Conservation (phyloP, 2,797 vertebrate genomes). For the Anguilla anguilla region DNA sequence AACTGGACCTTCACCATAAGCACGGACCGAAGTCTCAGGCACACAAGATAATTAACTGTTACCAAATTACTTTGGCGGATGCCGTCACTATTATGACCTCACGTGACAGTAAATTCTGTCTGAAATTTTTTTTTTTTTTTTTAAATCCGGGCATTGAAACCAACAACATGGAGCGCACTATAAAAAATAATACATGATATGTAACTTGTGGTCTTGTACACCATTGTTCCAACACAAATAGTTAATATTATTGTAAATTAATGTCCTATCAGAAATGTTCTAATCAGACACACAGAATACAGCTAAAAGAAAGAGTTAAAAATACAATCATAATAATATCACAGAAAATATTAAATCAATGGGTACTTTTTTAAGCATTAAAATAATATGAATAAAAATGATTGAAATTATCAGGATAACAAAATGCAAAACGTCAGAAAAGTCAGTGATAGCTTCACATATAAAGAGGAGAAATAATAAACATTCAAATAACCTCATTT, state of each 20-base stretch:
- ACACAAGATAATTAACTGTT: background rate
- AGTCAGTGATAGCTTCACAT: background rate
- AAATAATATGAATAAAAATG: no score
- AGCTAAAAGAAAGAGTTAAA: background rate
- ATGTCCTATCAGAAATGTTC: background rate
- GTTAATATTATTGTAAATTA: background rate
- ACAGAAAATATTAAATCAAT: background rate
- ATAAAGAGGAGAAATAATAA: background rate
- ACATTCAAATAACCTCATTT: background rate
- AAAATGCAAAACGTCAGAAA: background rate
- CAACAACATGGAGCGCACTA: background rate
- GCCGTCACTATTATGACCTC: background rate
- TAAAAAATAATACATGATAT: background rate
- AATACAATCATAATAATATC: background rate
- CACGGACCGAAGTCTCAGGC: no score
- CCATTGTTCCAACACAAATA: background rate
- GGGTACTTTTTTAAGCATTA: no score
- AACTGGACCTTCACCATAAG: no score
- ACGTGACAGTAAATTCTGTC: background rate
- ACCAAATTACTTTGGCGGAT: background rate
- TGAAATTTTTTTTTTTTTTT: no score
- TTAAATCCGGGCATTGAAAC: background rate
- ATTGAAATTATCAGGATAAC: no score
- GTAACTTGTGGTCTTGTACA: background rate
- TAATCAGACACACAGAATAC: background rate